Percentiles rank a stretch among this genome's conserved stretches.
Conservation (phyloP, 1,140 invertebrate species). For the Tenebrio molitor region DNA sequence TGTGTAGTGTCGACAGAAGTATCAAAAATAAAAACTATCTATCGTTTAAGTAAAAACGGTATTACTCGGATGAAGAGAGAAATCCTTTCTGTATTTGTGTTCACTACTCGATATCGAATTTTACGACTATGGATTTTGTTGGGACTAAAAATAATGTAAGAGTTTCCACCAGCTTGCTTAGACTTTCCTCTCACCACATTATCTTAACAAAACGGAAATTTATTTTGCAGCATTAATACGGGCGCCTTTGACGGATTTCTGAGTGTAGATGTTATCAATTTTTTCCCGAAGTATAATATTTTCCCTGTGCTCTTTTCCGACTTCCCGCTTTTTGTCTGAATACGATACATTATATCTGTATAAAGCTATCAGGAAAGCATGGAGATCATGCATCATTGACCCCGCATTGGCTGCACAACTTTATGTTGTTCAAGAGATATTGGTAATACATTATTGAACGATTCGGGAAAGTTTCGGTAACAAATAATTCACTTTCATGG, state of each 20-base stretch:
- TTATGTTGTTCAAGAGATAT: slow-evolving; percentile 35
- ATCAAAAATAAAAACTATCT: too few species aligned
- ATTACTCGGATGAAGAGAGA: too few species aligned
- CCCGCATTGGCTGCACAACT: slow-evolving; percentile 12
- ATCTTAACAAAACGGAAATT: slow-evolving; percentile 26
- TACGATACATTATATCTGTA: slow-evolving; percentile 17
- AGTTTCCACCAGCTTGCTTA: too few species aligned
- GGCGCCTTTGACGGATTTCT: background rate
- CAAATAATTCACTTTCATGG: slow-evolving; percentile 14
- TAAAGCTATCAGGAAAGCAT: slow-evolving; percentile 18
- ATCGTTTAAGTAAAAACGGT: too few species aligned
- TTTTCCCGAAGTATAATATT: slow-evolving; percentile 9
- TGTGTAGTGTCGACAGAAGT: too few species aligned
- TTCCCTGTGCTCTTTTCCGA: background rate
- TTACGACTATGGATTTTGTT: too few species aligned
- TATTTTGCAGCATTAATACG: slow-evolving; percentile 1
- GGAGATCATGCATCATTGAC: slow-evolving; percentile 30
- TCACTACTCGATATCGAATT: too few species aligned
- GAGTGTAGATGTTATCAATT: background rate
- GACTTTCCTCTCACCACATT: too few species aligned
- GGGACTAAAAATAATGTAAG: too few species aligned
- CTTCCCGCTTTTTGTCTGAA: background rate
- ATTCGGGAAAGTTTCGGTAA: slow-evolving; percentile 2
- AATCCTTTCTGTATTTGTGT: too few species aligned
- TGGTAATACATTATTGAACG: slow-evolving; percentile 30